These are phyloP conservation scores for Eudemis profundana DNA, from an alignment of 2,888 invertebrate genomes.

Conservation along the genomic window DNA sequence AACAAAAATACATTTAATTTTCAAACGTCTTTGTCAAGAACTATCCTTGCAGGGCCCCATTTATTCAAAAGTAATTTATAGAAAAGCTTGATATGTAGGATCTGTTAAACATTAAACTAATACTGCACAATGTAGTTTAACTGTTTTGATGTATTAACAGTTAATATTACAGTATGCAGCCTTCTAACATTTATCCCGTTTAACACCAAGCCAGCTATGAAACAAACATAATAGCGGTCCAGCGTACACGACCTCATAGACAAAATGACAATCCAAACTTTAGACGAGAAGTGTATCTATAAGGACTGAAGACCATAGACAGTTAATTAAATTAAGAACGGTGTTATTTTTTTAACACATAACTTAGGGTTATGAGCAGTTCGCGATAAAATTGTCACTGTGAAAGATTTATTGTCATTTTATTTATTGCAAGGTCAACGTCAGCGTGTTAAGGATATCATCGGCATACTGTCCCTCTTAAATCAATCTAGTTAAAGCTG, in stretches of 20 bases:
- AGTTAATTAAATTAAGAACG: too few species aligned
- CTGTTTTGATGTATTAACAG: background rate
- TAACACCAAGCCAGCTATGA: conserved; percentile 43
- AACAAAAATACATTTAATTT: background rate
- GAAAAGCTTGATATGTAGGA: conserved; percentile 27
- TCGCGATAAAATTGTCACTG: background rate
- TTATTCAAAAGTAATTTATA: background rate
- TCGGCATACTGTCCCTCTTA: background rate
- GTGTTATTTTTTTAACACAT: too few species aligned
- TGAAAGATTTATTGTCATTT: conserved; percentile 15
- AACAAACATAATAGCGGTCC: conserved; percentile 37
- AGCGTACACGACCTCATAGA: conserved; percentile 11
- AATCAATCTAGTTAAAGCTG: background rate
- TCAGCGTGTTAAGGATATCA: conserved; percentile 21
- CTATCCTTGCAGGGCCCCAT: background rate
- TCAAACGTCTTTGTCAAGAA: background rate
- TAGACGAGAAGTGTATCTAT: too few species aligned
- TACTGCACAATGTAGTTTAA: conserved; percentile 19
- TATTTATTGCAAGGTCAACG: conserved; percentile 18
- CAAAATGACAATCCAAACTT: conserved; percentile 23
- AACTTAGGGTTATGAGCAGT: too few species aligned
- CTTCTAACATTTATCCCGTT: conserved; percentile 39
- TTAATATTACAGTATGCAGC: conserved; percentile 5
- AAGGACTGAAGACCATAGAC: too few species aligned
- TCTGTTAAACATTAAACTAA: conserved; percentile 35